A percentile compares a stretch with the other conserved stretches of the same genome.
These are phyloP conservation scores for Myotis vivesi DNA, from an alignment of 2,797 vertebrate genomes.

Conservation along the genomic window DNA sequence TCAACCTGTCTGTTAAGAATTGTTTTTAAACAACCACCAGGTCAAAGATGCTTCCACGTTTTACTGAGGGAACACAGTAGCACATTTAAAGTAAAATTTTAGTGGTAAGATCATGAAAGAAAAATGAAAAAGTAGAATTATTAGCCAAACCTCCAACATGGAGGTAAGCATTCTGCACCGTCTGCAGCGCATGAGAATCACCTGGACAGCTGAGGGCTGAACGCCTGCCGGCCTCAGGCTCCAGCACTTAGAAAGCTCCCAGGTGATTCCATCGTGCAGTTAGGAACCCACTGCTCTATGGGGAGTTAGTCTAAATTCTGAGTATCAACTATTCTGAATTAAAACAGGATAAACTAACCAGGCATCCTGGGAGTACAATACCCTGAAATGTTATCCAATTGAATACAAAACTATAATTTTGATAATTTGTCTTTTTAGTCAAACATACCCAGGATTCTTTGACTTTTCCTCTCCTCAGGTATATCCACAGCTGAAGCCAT, in stretches of 20 bases:
- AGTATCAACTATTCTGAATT: slow-evolving; percentile 12
- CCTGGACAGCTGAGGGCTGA: background rate
- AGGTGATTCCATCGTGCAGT: background rate
- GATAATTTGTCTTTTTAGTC: slow-evolving; percentile 21
- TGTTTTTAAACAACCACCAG: slow-evolving; percentile 43
- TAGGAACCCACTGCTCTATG: background rate
- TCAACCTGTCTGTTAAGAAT: background rate
- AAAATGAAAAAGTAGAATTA: slow-evolving; percentile 15
- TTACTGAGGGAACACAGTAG: background rate
- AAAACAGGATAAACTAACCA: slow-evolving; percentile 21
- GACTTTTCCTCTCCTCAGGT: background rate
- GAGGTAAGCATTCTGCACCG: background rate
- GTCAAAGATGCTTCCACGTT: background rate
- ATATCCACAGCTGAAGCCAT: background rate
- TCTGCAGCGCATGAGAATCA: background rate
- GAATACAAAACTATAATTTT: slow-evolving; percentile 43
- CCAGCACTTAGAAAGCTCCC: background rate
- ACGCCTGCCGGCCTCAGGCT: background rate
- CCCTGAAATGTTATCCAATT: background rate
- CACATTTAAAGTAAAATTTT: slow-evolving; percentile 5
- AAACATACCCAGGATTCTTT: background rate
- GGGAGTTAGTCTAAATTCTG: background rate
- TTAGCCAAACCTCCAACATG: background rate
- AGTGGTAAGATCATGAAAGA: slow-evolving; percentile 38
- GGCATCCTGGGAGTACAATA: background rate